Evolutionary conservation across 2,113 vertebrate species (phyloP).

Genomic region (Bufo bufo): DNA sequence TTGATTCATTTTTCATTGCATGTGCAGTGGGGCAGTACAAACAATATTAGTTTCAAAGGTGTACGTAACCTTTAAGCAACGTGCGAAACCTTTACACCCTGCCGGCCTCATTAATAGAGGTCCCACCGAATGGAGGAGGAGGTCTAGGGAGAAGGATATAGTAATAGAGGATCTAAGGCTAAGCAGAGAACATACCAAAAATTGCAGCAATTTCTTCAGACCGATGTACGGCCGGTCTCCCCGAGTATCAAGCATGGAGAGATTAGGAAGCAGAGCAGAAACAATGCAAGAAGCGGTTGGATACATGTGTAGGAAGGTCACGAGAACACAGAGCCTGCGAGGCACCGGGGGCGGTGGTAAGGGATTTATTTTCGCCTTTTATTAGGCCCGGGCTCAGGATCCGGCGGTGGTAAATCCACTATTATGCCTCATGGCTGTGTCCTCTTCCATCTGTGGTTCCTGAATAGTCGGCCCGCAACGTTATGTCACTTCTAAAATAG

Average conservation of each 20-base stretch:
- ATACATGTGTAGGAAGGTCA: conserved; percentile 27
- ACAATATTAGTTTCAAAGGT: not conserved
- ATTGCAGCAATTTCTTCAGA: not conserved
- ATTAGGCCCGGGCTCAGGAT: not conserved
- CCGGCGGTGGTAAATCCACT: conserved; percentile 31
- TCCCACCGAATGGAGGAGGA: not conserved
- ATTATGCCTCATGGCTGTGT: not conserved
- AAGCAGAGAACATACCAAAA: not conserved
- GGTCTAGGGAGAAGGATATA: not conserved
- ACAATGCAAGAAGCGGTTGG: not conserved
- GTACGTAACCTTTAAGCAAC: not conserved
- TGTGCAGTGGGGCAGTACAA: no score
- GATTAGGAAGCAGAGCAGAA: conserved; percentile 16
- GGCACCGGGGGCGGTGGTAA: not conserved
- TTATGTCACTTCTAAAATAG: conserved; percentile 20
- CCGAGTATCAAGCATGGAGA: not conserved
- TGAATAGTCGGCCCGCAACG: not conserved
- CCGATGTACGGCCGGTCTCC: not conserved
- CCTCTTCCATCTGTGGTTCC: not conserved
- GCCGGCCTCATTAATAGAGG: not conserved
- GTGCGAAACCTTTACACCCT: not conserved
- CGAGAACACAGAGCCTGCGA: not conserved
- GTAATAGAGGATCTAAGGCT: not conserved
- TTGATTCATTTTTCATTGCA: no score
- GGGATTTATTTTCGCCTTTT: not conserved